Evolutionary conservation across 1,140 invertebrate species (phyloP).

Genomic region (Sycophaga agraensis): DNA sequence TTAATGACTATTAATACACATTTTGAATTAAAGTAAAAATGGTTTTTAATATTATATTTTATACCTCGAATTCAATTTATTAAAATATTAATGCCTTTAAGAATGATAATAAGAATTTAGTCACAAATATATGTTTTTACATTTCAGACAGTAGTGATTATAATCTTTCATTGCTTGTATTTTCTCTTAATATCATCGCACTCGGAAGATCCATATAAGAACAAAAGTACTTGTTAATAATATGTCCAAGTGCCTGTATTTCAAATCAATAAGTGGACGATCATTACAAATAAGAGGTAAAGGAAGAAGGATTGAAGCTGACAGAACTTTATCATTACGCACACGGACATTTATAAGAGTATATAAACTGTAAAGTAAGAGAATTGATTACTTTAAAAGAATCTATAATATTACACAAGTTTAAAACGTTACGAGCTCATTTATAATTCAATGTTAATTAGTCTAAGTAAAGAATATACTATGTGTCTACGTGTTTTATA

Average conservation of each 20-base stretch:
- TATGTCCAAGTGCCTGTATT: constrained; percentile 29
- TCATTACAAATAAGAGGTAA: constrained; percentile 9
- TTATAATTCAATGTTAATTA: constrained; percentile 29
- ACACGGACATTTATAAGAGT: constrained; percentile 5
- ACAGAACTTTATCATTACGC: constrained; percentile 18
- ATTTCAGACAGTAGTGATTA: constrained; percentile 21
- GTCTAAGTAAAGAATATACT: constrained; percentile 24
- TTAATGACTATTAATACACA: too few relatives aligned
- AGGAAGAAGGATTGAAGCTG: constrained; percentile 8
- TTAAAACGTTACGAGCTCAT: constrained; percentile 22
- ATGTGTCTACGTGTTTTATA: constrained; percentile 26
- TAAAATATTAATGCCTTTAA: too few relatives aligned
- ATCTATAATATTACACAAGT: constrained; percentile 17
- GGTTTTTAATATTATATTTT: too few relatives aligned
- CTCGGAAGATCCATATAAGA: constrained; percentile 15
- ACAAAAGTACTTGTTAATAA: constrained; percentile 21
- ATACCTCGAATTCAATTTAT: too few relatives aligned
- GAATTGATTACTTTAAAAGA: background rate
- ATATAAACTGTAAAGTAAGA: constrained; percentile 8
- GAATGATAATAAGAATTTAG: too few relatives aligned
- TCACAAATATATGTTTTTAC: too few relatives aligned
- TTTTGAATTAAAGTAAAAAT: too few relatives aligned
- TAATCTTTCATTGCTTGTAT: constrained; percentile 20
- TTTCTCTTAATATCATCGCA: constrained; percentile 14
- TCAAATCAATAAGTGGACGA: constrained; percentile 23